A percentile compares a stretch with the other conserved stretches of the same genome.
Conservation (phyloP, 2,113 vertebrate genomes). For the Channa argus region DNA sequence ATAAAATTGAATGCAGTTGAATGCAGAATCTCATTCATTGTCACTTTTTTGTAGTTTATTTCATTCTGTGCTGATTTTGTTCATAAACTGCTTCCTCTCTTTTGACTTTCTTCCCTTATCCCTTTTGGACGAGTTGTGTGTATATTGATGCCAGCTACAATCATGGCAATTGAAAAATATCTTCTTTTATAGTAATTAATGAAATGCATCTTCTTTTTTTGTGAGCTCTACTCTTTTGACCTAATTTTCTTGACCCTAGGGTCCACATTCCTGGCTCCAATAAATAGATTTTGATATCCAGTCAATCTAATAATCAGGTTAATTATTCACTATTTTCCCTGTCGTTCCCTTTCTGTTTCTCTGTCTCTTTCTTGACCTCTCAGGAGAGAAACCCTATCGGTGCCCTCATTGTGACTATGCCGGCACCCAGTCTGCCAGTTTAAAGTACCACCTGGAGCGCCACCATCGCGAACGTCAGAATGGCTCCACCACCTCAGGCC, state of each 20-base stretch:
- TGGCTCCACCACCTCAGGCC: conserved; percentile 85
- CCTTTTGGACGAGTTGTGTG: background rate
- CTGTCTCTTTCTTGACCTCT: conserved; percentile 62
- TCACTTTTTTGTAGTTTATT: conserved; percentile 16
- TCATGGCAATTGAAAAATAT: conserved; percentile 17
- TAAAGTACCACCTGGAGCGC: conserved; percentile 98
- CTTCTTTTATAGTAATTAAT: conserved; percentile 59
- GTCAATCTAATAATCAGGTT: conserved; percentile 81
- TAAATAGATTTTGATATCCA: conserved; percentile 81
- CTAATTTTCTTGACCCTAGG: conserved; percentile 81
- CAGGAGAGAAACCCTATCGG: conserved; percentile 99
- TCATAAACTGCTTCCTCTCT: background rate
- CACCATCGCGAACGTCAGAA: conserved; percentile 97
- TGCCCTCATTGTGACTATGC: conserved; percentile 99
- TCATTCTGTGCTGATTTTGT: conserved; percentile 6
- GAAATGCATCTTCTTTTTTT: conserved; percentile 64
- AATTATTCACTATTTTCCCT: conserved; percentile 77
- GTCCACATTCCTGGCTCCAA: conserved; percentile 78
- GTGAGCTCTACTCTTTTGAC: conserved; percentile 71
- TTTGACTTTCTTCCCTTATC: background rate
- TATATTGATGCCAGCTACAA: conserved; percentile 33
- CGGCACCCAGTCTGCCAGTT: conserved; percentile 96
- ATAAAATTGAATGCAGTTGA: conserved; percentile 8
- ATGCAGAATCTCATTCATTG: conserved; percentile 37
- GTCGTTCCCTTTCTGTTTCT: conserved; percentile 64